These are phyloP conservation scores for Spicauda simplicius DNA, from an alignment of 2,888 invertebrate species.

Conservation along the genomic window DNA sequence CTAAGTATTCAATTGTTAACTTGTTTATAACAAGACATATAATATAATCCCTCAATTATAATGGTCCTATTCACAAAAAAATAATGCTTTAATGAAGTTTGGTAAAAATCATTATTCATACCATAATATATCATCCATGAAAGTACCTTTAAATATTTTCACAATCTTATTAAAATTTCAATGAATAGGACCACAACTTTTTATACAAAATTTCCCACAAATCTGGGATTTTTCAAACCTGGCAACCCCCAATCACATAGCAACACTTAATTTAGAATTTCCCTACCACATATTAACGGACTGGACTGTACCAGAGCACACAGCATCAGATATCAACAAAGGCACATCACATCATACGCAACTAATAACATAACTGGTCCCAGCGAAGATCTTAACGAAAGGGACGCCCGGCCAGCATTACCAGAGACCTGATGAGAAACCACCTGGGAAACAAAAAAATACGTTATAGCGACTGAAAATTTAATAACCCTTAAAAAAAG, in stretches of 20 bases:
- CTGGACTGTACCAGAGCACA: conserved; percentile 35
- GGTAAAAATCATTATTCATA: no score
- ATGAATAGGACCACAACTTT: background rate
- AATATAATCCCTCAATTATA: no score
- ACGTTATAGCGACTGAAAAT: background rate
- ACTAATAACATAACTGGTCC: conserved; percentile 48
- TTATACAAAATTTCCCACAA: background rate
- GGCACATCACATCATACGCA: conserved; percentile 43
- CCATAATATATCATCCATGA: no score
- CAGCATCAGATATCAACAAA: conserved; percentile 39
- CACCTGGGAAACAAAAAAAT: conserved; percentile 61
- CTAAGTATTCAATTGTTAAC: no score
- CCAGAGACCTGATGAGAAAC: conserved; percentile 88
- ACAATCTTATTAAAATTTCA: no score
- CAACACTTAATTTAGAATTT: conserved; percentile 23
- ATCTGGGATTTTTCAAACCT: background rate
- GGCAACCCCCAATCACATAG: conserved; percentile 4
- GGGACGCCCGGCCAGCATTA: conserved; percentile 57
- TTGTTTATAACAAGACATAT: no score
- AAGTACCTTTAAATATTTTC: no score
- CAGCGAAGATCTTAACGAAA: conserved; percentile 54
- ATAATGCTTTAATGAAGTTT: no score
- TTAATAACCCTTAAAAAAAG: no score
- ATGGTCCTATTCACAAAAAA: no score
- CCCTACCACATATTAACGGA: conserved; percentile 38